Conservation (phyloP, 2,113 vertebrate genomes). For the Gorilla gorilla region DNA sequence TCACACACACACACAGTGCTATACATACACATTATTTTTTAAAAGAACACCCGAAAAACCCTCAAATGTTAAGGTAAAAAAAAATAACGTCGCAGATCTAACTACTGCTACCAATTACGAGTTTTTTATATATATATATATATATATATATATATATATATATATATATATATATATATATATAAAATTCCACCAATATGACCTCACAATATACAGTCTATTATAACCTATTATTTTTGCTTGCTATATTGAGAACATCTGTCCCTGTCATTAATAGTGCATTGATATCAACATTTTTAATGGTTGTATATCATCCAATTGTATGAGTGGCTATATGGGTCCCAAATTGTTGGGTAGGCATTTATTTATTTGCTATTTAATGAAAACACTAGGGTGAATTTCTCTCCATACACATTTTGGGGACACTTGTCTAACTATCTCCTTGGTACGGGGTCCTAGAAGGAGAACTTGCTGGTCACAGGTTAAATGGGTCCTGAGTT, state of each 20-base stretch:
- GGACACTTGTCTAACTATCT: not conserved
- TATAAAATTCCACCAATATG: not conserved
- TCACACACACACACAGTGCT: not conserved
- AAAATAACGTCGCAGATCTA: not conserved
- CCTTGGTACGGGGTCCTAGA: not conserved
- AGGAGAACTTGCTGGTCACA: not conserved
- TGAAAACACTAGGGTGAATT: not conserved
- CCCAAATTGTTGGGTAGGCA: too few relatives aligned
- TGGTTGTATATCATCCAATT: not conserved
- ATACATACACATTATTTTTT: not conserved
- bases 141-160: not conserved
- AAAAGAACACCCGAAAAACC: not conserved
- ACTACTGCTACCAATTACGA: conserved; percentile 29
- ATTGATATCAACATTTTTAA: not conserved
- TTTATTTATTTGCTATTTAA: not conserved
- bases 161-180: not conserved
- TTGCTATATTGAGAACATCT: conserved; percentile 36
- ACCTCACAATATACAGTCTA: not conserved
- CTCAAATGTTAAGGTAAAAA: conserved; percentile 17
- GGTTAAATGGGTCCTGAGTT: not conserved
- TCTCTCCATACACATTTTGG: not conserved
- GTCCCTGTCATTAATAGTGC: not conserved
- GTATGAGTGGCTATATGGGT: not conserved
- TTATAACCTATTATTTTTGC: not conserved
- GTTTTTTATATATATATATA: not conserved